A percentile compares a stretch with the other conserved stretches of the same genome.
Conservation (phyloP, 2,797 vertebrate genomes). For the Tarsius wallacei region DNA sequence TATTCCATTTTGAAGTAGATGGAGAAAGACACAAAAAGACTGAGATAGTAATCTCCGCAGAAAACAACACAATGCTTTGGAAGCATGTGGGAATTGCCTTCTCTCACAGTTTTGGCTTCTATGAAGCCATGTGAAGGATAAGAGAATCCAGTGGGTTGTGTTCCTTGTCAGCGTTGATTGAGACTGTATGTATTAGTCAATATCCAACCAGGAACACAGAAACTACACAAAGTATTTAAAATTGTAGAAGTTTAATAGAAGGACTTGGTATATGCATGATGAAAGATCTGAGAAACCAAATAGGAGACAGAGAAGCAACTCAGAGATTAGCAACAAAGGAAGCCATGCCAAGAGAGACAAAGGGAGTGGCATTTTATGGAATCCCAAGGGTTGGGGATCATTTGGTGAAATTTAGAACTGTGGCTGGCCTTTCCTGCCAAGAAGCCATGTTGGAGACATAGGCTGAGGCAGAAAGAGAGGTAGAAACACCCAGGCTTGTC, state of each 20-base stretch:
- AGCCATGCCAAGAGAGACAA: not conserved
- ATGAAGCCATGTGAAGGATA: not conserved
- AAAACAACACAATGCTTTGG: not conserved
- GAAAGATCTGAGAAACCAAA: not conserved
- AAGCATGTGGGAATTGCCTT: not conserved
- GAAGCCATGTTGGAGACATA: not conserved
- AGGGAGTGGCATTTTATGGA: not conserved
- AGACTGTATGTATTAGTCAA: constrained; percentile 7
- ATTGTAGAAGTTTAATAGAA: not conserved
- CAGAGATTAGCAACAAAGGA: not conserved
- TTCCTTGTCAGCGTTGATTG: not conserved
- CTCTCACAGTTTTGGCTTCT: constrained; percentile 10
- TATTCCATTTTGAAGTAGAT: not conserved
- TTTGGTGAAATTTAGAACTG: not conserved
- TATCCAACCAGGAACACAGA: constrained; percentile 3
- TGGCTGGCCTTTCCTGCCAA: not conserved
- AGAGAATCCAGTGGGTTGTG: not conserved
- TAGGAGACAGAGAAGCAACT: not conserved
- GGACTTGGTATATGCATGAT: not conserved
- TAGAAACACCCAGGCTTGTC: not conserved
- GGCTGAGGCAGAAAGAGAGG: not conserved
- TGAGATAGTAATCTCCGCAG: not conserved
- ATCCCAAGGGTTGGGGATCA: not conserved
- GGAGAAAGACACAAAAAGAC: not conserved
- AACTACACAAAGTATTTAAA: constrained; percentile 8